Percentiles rank a stretch among this genome's conserved stretches.
These are phyloP conservation scores for Echeneis naucrates DNA, from an alignment of 2,797 vertebrate species.

Conservation along the genomic window DNA sequence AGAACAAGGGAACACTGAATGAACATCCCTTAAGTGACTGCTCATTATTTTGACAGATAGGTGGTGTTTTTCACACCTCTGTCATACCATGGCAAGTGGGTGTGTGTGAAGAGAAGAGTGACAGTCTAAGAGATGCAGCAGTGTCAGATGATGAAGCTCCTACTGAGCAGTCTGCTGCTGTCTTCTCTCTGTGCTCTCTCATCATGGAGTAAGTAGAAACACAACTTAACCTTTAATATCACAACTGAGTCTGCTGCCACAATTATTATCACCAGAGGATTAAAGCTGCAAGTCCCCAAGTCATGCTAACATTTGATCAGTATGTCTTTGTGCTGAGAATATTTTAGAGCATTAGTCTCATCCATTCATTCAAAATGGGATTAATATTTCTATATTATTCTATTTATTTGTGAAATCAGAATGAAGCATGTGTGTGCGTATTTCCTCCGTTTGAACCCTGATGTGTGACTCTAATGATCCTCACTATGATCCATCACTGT, in stretches of 20 bases:
- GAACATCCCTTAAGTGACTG: no score
- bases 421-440: neutral
- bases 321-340: no score
- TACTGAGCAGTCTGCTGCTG: conserved; percentile 46
- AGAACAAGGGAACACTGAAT: no score
- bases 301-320: no score
- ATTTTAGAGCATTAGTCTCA: neutral
- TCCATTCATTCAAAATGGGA: no score
- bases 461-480: neutral
- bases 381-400: no score
- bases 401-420: neutral
- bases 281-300: no score
- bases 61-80: no score
- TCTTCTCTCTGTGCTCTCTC: conserved; percentile 52
- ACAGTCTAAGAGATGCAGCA: conserved; percentile 13
- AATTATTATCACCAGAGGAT: neutral
- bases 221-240: neutral
- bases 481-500: neutral
- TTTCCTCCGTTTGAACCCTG: neutral
- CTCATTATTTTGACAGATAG: no score
- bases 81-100: no score
- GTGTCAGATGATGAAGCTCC: conserved; percentile 60
- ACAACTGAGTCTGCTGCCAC: neutral
- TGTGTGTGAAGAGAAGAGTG: neutral
- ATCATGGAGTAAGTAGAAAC: conserved; percentile 68